Evolutionary conservation across 2,888 invertebrate genomes (phyloP).

Genomic region (Drosophila planitibia): DNA sequence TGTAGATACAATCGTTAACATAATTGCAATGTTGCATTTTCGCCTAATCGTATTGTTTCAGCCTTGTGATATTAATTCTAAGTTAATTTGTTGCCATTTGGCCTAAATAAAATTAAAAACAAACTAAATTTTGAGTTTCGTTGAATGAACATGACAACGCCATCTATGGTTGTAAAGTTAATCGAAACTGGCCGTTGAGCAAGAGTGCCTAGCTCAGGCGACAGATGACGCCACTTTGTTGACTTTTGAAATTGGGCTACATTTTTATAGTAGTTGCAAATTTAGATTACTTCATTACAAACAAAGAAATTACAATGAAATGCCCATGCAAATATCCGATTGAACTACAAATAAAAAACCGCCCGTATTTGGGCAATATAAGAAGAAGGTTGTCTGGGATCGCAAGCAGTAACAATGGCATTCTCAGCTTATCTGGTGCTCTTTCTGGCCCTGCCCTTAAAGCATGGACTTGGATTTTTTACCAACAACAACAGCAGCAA

Average conservation of each 20-base stretch:
- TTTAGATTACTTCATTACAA: slow-evolving; percentile 33
- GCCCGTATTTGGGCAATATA: slow-evolving; percentile 28
- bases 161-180: slow-evolving; percentile 2
- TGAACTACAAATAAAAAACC: slow-evolving; percentile 39
- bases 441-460: slow-evolving; percentile 6
- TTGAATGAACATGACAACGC: neutral
- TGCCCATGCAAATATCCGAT: slow-evolving; percentile 52
- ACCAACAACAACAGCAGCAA: slow-evolving; percentile 7
- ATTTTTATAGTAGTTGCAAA: slow-evolving; percentile 18
- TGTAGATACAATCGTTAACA: slow-evolving; percentile 53
- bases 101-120: slow-evolving; percentile 35
- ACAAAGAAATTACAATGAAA: slow-evolving; percentile 56
- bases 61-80: slow-evolving; percentile 56
- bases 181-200: neutral
- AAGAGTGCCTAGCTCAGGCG: neutral
- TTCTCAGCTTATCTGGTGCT: slow-evolving; percentile 17
- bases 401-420: slow-evolving; percentile 23
- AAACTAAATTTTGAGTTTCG: slow-evolving; percentile 13
- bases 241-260: slow-evolving; percentile 39
- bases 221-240: slow-evolving; percentile 37
- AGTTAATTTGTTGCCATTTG: slow-evolving; percentile 50
- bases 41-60: slow-evolving; percentile 28
- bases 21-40: slow-evolving; percentile 38
- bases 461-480: neutral
- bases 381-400: neutral